A percentile compares a stretch with the other conserved stretches of the same genome.
These are phyloP conservation scores for Agapostemon virescens DNA, from an alignment of 2,888 invertebrate genomes.

Conservation along the genomic window DNA sequence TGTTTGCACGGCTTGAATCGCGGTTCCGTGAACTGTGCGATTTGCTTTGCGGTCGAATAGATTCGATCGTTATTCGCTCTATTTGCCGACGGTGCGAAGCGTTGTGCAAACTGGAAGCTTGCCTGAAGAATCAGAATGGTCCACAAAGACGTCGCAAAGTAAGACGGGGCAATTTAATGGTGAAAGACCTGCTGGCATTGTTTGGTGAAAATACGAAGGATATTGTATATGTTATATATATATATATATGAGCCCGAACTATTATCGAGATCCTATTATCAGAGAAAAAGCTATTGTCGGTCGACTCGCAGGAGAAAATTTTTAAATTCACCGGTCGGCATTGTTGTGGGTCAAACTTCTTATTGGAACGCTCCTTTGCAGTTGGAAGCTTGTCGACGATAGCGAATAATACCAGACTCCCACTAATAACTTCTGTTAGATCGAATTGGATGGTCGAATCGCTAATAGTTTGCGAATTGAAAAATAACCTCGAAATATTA, in stretches of 20 bases:
- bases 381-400: not conserved
- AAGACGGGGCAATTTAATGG: conserved; percentile 34
- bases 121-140: conserved; percentile 26
- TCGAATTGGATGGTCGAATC: not conserved
- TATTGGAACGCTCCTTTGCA: not conserved
- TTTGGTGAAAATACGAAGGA: conserved; percentile 13
- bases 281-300: conserved; percentile 1
- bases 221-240: not conserved
- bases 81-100: conserved; percentile 27
- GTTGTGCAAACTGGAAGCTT: conserved; percentile 26
- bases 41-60: conserved; percentile 28
- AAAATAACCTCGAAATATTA: too few species aligned
- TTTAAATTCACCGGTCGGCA: not conserved
- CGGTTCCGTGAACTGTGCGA: conserved; percentile 11
- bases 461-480: not conserved
- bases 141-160: conserved; percentile 11
- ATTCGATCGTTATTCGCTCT: conserved; percentile 39
- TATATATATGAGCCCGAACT: not conserved
- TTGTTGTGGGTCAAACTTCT: not conserved
- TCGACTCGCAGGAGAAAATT: not conserved
- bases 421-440: not conserved
- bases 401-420: not conserved
- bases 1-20: not conserved
- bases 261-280: not conserved
- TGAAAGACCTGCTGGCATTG: conserved; percentile 32